Conservation (phyloP, 2,113 vertebrate species). For the Megaptera novaeangliae region DNA sequence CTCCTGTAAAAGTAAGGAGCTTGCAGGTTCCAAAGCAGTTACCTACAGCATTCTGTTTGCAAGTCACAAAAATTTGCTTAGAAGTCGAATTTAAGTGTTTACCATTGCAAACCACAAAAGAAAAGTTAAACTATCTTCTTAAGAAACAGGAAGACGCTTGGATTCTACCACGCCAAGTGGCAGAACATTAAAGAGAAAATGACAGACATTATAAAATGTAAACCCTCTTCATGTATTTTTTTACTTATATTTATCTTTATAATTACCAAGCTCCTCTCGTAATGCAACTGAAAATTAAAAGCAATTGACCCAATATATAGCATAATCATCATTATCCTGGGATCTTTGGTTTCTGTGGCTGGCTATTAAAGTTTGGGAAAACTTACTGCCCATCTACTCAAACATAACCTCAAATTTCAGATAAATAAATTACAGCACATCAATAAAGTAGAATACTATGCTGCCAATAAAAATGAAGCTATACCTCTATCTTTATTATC, state of each 20-base stretch:
- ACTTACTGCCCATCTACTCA: background rate
- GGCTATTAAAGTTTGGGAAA: background rate
- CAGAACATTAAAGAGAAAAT: slow-evolving; percentile 3
- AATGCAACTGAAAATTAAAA: slow-evolving; percentile 18
- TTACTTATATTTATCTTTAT: background rate
- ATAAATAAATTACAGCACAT: background rate
- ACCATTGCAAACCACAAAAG: background rate
- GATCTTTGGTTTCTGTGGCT: background rate
- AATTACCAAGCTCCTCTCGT: background rate
- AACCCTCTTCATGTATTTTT: background rate
- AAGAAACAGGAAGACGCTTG: background rate
- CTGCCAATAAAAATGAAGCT: background rate
- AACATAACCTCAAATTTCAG: slow-evolving; percentile 10
- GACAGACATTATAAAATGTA: background rate
- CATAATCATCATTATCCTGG: background rate
- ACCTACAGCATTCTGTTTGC: background rate
- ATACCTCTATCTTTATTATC: background rate
- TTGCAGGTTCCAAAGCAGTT: background rate
- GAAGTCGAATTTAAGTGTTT: slow-evolving; percentile 6
- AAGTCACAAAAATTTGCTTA: slow-evolving; percentile 8
- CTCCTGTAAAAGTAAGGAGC: background rate
- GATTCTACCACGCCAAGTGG: background rate
- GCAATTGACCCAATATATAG: background rate
- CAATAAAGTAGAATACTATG: background rate
- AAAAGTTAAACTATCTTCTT: background rate